Evolutionary conservation across 2,797 vertebrate genomes (phyloP).

Genomic region (Threskiornis aethiopicus): DNA sequence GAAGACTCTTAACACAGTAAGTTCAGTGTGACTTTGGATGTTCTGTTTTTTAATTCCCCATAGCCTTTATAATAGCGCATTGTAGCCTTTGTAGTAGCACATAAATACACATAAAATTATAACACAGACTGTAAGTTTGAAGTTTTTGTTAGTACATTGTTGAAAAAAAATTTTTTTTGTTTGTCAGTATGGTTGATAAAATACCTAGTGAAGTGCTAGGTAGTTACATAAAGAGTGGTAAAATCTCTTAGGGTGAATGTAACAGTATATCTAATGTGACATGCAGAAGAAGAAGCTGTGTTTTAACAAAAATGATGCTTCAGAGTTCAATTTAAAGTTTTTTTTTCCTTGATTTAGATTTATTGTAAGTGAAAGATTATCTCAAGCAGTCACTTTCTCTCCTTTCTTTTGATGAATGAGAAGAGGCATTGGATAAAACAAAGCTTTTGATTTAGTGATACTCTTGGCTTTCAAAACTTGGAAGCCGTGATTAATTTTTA

Average conservation of each 20-base stretch:
- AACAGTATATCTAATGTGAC: not conserved
- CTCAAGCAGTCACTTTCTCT: not conserved
- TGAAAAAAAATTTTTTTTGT: not conserved
- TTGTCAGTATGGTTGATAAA: not conserved
- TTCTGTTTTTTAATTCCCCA: not conserved
- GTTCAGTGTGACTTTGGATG: not conserved
- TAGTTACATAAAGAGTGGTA: constrained; percentile 13
- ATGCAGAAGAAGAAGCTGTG: not conserved
- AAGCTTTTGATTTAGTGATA: not conserved
- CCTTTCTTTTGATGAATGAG: not conserved
- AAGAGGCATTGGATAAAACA: not conserved
- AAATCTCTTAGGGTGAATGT: not conserved
- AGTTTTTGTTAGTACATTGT: not conserved
- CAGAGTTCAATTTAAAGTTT: not conserved
- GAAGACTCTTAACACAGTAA: not conserved
- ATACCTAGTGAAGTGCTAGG: not conserved
- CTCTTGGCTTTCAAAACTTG: not conserved
- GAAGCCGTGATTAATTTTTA: not conserved
- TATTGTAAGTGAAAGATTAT: constrained; percentile 39
- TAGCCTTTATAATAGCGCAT: not conserved
- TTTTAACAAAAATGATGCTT: not conserved
- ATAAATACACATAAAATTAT: not conserved
- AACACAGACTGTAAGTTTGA: not conserved
- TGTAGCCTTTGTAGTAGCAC: not conserved
- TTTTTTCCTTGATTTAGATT: not conserved